Evolutionary conservation across 2,113 vertebrate genomes (phyloP), one percentile per base, ranked within the genome.

Genomic region (Sporophila hypoxantha): DNA sequence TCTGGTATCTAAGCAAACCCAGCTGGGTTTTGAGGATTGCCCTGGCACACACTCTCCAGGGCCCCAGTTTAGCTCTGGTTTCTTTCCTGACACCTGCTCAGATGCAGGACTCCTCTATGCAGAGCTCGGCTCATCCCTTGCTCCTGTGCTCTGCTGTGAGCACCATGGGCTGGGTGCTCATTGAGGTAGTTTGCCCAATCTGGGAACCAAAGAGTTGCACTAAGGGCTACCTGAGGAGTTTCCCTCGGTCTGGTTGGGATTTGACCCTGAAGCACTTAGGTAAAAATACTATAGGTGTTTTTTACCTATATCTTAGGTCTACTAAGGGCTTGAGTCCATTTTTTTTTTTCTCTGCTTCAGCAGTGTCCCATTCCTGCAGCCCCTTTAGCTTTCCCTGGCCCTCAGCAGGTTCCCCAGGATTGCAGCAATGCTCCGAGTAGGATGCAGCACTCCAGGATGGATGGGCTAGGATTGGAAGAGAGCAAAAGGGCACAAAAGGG

Each of bases 81-180:
- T 26, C 39, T 60, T 32, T 68, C 22, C 69, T 47, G 22, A 30
- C 69, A 37, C 34, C 32, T 7, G 1, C 44, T 68, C 18, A 12
- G 49, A 14, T 27, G 10, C n/a, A 75, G 67, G 44, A 37, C 13
- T 20, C 20, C 32, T 37, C 25, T 36, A 2, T 1, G 0, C 3
- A 1, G 3, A 67, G 57, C 16, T n/a, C 2, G 0, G 39, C 29
- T 76, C 16, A 2, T 16, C 46, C 59, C 36, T 50, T 30, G 10
- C 26, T 76, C 36, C 37, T 2, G 0, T 8, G 26, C 32, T 27
- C 36, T 34, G 67, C 59, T 57, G 16, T 32, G 14, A 14, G 21
- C 36, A 37, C 59, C 4, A 0, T 0, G 22, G 50, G 7, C 61
- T 36, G 79, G 46, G 29, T 14, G 52, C 47, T 53, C 22, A 0